Evolutionary conservation across 2,797 vertebrate species (phyloP), one percentile per base, ranked within the genome.

Genomic region (Alectoris magna): DNA sequence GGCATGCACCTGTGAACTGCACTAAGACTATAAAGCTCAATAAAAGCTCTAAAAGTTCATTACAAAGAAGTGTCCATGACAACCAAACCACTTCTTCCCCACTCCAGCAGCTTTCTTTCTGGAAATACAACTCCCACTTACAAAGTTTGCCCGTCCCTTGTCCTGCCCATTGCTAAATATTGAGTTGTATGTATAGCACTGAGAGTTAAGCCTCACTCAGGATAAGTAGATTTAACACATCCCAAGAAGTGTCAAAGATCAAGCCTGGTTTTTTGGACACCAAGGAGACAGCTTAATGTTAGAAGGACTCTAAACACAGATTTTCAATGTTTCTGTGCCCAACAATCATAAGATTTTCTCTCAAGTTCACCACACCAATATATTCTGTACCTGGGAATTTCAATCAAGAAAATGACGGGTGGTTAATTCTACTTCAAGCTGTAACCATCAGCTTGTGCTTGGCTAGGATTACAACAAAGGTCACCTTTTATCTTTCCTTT

Each of bases 401-500:
- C 69, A 68, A 71, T 53, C 62, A 66, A 41, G 79, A 90, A 88
- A 67, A 87, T 9, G 14, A 24, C 7, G 48, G 34, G 4, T 46
- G 36, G 18, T 59, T 69, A 43, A 39, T 81, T 75, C 78, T 31
- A 26, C 63, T 91, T 91, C 78, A 88, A 91, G 18, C 16, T 46
- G 55, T 26, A 48, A 34, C 46, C 62, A 84, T 84, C 74, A 91
- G 59, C 22, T 84, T 78, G 31, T 78, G 41, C 31, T 87, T 77
- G 64, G 24, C 63, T 27, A 76, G 64, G 49, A 90, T 69, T 84
- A 53, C 7, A 77, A 58, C 41, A 72, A 91, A 94, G 84, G 55
- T 53, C 39, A 86, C 43, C 27, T 64, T 67, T 90, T 91, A 93
- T 31, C 34, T 84, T 78, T 38, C 63, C 44, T 91, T 86, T 79